phyloP scores from a whole-genome alignment of 2,113 vertebrate genomes.

The Cepphus grylle region DNA sequence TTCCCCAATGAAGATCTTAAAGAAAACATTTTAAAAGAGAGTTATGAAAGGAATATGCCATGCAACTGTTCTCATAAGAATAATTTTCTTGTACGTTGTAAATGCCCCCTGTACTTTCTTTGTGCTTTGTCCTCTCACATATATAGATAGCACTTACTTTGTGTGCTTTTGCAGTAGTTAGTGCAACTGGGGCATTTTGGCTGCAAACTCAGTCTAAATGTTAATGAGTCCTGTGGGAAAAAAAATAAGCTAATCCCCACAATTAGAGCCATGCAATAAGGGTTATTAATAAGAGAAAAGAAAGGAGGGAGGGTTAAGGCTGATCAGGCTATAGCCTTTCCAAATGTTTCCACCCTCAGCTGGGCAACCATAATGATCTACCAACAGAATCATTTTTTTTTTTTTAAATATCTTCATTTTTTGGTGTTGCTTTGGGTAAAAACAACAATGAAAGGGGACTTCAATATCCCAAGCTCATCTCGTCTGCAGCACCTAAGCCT shows the following conservation, averaged over 20 bases:
- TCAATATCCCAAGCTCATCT: background rate
- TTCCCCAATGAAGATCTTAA: background rate
- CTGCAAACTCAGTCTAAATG: background rate
- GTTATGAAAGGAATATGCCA: background rate
- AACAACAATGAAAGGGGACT: background rate
- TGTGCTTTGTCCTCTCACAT: background rate
- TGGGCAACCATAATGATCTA: background rate
- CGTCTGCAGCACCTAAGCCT: background rate
- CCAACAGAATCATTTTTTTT: background rate
- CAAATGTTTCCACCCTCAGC: background rate
- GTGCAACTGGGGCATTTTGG: background rate
- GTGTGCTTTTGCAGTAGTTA: background rate
- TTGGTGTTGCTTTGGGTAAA: background rate
- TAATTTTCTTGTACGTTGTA: background rate
- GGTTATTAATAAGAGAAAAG: background rate
- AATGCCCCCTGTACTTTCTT: background rate
- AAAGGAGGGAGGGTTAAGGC: background rate
- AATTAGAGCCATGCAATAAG: background rate
- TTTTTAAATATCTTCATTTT: background rate
- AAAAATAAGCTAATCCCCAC: background rate
- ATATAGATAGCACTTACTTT: background rate
- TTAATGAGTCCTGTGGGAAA: background rate
- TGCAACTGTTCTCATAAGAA: background rate
- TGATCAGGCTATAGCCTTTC: background rate
- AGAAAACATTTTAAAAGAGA: background rate